Evolutionary conservation across 2,113 vertebrate species (phyloP), one percentile per base, ranked within the genome.

Genomic region (Lophius piscatorius): DNA sequence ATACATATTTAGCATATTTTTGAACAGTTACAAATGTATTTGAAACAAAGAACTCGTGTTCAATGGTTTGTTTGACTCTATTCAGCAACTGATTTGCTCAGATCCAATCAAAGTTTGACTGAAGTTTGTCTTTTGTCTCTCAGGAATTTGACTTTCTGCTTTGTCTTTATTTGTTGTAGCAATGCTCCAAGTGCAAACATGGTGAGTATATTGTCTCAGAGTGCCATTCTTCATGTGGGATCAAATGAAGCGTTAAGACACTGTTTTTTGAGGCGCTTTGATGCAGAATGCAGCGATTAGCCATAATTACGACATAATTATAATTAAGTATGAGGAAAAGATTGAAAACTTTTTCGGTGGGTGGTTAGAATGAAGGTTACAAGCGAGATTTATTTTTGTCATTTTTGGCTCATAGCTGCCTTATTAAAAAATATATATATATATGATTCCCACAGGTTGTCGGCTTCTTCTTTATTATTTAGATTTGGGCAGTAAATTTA

Each of bases 171-270:
- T 89, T 82, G 63, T 92, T 94, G 67, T 91, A 99, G 97, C 97
- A 99, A 99, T 99, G 97, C 90, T 99, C 97, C 87, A 99, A 99
- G 90, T 99, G 97, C 86, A 99, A 98, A 91, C 97, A 99, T 41
- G 97, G 97, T 99, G 84, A 94, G 90, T 63, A 12, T 3, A 29
- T 6, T 11, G 26, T 56, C 50, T 57, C 14, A 8, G 38, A 40
- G 7, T 1, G 51, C 0, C 9, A 57, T n/a, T n/a, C n/a, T n/a
- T n/a, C n/a, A n/a, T n/a, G n/a, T n/a, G n/a, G n/a, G n/a, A n/a
- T n/a, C n/a, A n/a, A n/a, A 13, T 35, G 13, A 4, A 35, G 9
- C 28, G 13, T 58, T 10, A 57, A 13, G 5, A n/a, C 13, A 14
- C 9, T 36, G 3, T 12, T 33, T n/a, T 42, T 13, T 29, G 16